Evolutionary conservation across 2,113 vertebrate genomes (phyloP), one percentile per base, ranked within the genome.

Genomic region (Siniperca chuatsi): DNA sequence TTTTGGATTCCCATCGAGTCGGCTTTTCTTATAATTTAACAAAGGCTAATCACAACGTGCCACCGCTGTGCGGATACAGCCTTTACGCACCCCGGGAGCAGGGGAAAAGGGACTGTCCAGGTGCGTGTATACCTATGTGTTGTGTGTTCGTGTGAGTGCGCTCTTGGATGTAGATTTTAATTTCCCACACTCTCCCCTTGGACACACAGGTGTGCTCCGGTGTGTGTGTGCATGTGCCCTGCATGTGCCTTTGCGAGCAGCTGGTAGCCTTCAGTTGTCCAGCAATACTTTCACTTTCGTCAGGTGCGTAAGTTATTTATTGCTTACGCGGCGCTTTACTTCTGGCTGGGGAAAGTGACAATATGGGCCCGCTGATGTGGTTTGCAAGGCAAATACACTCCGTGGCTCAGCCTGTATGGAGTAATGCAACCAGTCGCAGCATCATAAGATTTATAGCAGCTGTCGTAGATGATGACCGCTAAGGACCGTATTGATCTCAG

Each of bases 241-340:
- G 16, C 15, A 20, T 33, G 58, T 52, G 4, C 20, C 21, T 21
- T 4, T 68, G 64, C 4, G 4, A 6, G 46, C 18, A 57, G 50
- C 40, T 60, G 7, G 21, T 57, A 2, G 72, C 25, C 33, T 42
- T 54, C 15, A 18, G 3, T 15, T 21, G 23, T 46, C 68, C 72
- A 13, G 75, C n/a, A 9, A 15, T 66, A 78, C 90, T 93, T 93
- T 93, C 89, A 86, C 83, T 92, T 93, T 90, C 81, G 70, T 40
- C 67, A 77, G 73, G 76, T 65, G 87, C 42, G 66, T 37, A n/a
- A 8, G 1, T 9, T 15, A 21, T 33, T 29, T 42, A 44, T 46
- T 70, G 3, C 42, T 21, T 10, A 9, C 16, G n/a, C 21, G 2
- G 35, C 11, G 4, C 67, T 12, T 54, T 1, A 0, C 2, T 6